Evolutionary conservation across 2,113 vertebrate species (phyloP).

Genomic region (Psephotus haematonotus): DNA sequence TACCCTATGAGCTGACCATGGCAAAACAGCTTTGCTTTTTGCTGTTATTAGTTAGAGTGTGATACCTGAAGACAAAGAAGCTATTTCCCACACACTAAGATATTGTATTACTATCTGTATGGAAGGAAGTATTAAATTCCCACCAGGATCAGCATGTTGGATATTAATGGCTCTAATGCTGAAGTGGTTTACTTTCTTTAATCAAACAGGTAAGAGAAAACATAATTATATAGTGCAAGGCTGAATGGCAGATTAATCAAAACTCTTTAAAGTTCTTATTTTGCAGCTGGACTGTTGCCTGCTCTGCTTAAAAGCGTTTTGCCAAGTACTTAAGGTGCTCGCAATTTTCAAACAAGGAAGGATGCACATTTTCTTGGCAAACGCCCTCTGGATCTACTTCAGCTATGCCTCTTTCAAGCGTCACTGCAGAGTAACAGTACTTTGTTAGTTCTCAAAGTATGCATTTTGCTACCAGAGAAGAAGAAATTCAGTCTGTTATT

Average conservation of each 20-base stretch:
- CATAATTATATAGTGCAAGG: background rate
- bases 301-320: background rate
- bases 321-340: background rate
- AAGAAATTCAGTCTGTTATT: background rate
- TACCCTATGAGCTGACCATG: background rate
- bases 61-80: background rate
- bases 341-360: background rate
- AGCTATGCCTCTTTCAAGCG: background rate
- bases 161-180: background rate
- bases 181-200: conserved; percentile 28
- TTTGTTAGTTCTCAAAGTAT: background rate
- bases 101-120: background rate
- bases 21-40: background rate
- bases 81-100: background rate
- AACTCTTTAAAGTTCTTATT: conserved; percentile 30
- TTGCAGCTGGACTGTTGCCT: conserved; percentile 17
- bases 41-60: background rate
- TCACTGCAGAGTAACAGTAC: background rate
- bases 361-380: background rate
- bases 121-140: background rate
- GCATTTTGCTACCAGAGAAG: background rate
- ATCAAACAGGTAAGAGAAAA: conserved; percentile 28
- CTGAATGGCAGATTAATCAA: conserved; percentile 39
- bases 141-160: background rate
- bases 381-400: background rate